Base-by-base conservation (phyloP, 2,113 vertebrate species). In the Pachycephala philippinensis region DNA sequence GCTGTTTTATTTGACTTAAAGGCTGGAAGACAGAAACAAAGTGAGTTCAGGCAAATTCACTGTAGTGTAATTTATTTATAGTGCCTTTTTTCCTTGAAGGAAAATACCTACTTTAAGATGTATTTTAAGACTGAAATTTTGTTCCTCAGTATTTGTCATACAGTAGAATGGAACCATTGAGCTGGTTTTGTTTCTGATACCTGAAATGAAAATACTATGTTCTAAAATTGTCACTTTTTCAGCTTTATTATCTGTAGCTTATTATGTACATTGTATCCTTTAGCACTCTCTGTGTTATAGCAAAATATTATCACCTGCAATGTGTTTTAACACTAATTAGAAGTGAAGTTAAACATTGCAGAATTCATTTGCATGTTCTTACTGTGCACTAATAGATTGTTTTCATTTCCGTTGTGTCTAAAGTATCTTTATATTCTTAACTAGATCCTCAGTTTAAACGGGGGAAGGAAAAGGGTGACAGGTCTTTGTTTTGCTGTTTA, bases 1-100 rank as follows among this genome's bases (percentile, higher is more conserved):
- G 96, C 98, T 98, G 98, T 98, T 99, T 98, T 99, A 98, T 98
- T 98, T 98, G 98, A 98, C 98, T 99, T 98, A 98, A 98, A 99
- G 98, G 99, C 99, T 99, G 99, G 99, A 99, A 99, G 98, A 98
- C 97, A 99, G 99, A 99, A 99, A 99, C 99, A 99, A 99, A 98
- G 98, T 99, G 98, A 98, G 98, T 99, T 99, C 98, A 98, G 98
- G 99, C 98, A 99, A 98, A 99, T 99, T 99, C 98, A 99, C 98
- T 99, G 99, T 99, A 99, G 99, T 99, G 99, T 99, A 99, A 99
- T 99, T 99, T 99, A 99, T 99, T 99, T 99, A 99, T 99, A 99
- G 99, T 99, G 99, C 98, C 96, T 98, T 97, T 99, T 99, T 99
- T 99, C 99, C 99, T 99, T 99, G 99, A 99, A 99, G 99, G 99